These are phyloP conservation scores for Podarcis muralis DNA, from an alignment of 2,113 vertebrate genomes.

Conservation along the genomic window DNA sequence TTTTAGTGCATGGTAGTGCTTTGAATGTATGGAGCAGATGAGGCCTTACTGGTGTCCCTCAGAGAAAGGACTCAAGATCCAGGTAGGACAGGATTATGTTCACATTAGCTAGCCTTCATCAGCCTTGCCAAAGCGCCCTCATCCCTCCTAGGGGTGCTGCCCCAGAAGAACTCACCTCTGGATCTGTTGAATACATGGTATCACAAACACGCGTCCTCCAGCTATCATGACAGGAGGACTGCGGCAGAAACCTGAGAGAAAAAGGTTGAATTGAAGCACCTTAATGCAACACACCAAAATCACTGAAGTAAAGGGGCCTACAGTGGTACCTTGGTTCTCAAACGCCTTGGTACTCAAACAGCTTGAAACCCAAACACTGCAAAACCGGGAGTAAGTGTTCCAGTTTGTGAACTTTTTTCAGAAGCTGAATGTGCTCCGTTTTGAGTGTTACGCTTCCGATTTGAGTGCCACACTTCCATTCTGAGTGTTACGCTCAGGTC, in stretches of 20 bases:
- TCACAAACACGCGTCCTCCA: conserved; percentile 89
- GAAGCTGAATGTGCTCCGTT: too few relatives aligned
- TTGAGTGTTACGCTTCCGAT: too few relatives aligned
- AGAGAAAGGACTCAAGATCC: neutral
- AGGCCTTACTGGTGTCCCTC: neutral
- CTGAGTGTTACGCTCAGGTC: too few relatives aligned
- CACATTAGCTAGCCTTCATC: neutral
- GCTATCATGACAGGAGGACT: conserved; percentile 90
- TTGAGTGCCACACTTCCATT: neutral
- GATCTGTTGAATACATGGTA: conserved; percentile 89
- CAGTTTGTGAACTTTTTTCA: too few relatives aligned
- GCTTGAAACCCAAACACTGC: too few relatives aligned
- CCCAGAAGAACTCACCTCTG: conserved; percentile 79
- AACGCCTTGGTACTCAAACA: neutral
- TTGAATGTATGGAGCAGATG: too few relatives aligned
- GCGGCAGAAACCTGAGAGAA: conserved; percentile 84
- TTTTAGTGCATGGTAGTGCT: too few relatives aligned
- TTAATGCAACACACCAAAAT: too few relatives aligned
- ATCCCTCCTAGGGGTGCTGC: neutral
- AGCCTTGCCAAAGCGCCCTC: too few relatives aligned
- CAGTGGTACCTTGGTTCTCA: neutral
- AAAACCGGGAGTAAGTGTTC: too few relatives aligned
- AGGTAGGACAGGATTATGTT: neutral
- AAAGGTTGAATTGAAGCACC: neutral
- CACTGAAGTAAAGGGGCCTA: neutral